phyloP scores from a whole-genome alignment of 2,113 vertebrate genomes.

The Crotophaga sulcirostris region DNA sequence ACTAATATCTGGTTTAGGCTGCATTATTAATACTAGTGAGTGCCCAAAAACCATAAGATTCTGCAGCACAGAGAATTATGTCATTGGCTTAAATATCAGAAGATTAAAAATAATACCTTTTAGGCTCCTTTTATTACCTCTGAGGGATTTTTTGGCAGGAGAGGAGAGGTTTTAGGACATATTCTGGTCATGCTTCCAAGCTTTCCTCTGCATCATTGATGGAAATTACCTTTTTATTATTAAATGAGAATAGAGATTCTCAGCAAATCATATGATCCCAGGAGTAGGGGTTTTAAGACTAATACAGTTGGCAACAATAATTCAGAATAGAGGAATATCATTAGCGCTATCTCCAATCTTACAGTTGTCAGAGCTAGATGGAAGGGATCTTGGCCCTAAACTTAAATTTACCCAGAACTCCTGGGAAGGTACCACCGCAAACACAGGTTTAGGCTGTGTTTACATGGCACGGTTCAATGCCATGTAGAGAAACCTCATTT shows the following conservation, averaged over 20 bases:
- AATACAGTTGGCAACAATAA: conserved; percentile 26
- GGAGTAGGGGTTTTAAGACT: conserved; percentile 32
- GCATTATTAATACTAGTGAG: conserved; percentile 48
- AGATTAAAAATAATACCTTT: conserved; percentile 69
- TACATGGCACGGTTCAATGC: not conserved
- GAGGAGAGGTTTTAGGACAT: conserved; percentile 53
- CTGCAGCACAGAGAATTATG: conserved; percentile 45
- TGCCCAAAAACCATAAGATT: conserved; percentile 42
- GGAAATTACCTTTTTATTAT: conserved; percentile 69
- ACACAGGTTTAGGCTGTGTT: not conserved
- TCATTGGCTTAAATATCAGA: conserved; percentile 48
- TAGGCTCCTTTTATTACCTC: conserved; percentile 61
- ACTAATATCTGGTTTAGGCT: conserved; percentile 32
- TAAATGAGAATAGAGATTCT: conserved; percentile 60
- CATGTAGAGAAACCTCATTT: not conserved
- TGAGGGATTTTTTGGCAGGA: conserved; percentile 61
- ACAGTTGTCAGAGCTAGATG: not conserved
- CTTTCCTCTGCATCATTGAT: conserved; percentile 61
- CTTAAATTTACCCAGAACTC: not conserved
- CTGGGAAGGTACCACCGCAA: not conserved
- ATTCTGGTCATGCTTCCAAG: conserved; percentile 66
- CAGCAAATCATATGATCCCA: conserved; percentile 48
- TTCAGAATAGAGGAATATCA: conserved; percentile 3
- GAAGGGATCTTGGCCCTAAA: not conserved
- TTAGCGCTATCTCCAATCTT: conserved; percentile 2